Evolutionary conservation across 2,888 invertebrate genomes (phyloP), one percentile per base, ranked within the genome.

Genomic region (Rotaria magnacalcarata): DNA sequence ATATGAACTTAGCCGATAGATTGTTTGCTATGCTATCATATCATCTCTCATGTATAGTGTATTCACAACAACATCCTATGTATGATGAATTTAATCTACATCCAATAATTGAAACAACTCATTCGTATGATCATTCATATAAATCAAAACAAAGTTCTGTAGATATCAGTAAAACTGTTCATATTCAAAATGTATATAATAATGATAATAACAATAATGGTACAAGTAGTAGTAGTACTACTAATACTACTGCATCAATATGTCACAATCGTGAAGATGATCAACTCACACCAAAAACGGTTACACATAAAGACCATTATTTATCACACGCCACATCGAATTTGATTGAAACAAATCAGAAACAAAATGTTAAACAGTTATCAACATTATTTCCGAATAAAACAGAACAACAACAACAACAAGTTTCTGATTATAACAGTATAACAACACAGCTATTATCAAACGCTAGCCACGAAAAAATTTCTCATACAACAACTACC

Each of bases 51-150:
- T 34, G 34, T 16, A 34, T 67, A 67, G 67, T 34, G 34, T 41
- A 67, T 67, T 14, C 67, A 67, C 67, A 34, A 67, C 67, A 67
- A 80, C 80, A 80, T 4, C 47, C 47, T n/a, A 34, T 67, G 7
- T 67, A 67, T 34, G 67, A 67, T 34, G 67, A 67, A 16, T 67
- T 34, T 10, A 67, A 67, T 67, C 7, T n/a, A 8, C 80, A 80
- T 80, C 80, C 80, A 80, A 47, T 80, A 11, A 24, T 80, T 80
- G 80, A 80, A 80, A 80, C 47, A 47, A 3, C 67, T 14, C 41
- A 47, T 75, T 43, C 75, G 0, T 43, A 75, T 24, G 43, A 41
- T 75, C 43, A 75, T 47, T 10, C 80, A 47, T 80, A 47, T n/a
- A 80, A 80, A 80, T 47, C 80, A 19, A 80, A 80, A 80, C 80